Percentiles rank a stretch among this genome's conserved stretches.
phyloP scores from a whole-genome alignment of 2,888 invertebrate genomes.

The Lithophane semibrunnea region DNA sequence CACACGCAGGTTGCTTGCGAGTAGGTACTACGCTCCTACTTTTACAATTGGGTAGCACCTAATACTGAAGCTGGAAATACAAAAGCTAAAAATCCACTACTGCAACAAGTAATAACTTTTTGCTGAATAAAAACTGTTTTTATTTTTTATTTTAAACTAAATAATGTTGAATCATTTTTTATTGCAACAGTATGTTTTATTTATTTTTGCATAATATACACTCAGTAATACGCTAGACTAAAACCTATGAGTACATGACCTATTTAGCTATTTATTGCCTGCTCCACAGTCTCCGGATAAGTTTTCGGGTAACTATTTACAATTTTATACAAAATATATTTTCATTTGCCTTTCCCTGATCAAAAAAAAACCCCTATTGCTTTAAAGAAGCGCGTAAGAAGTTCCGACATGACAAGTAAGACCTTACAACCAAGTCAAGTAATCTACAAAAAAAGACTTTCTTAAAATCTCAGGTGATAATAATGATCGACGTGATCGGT shows the following conservation, averaged over 20 bases:
- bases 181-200: no score
- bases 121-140: background rate
- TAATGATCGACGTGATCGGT: slow-evolving; percentile 39
- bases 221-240: no score
- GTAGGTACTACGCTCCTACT: background rate
- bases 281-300: background rate
- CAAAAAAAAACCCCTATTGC: background rate
- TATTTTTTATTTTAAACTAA: background rate
- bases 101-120: background rate
- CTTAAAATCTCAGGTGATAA: slow-evolving; percentile 9
- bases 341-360: background rate
- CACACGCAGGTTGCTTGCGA: no score
- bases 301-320: background rate
- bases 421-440: background rate
- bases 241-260: no score
- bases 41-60: background rate
- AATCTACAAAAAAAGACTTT: background rate
- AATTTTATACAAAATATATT: no score
- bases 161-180: background rate
- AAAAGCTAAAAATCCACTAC: background rate
- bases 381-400: no score
- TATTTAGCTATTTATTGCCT: background rate
- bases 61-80: background rate
- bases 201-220: no score
- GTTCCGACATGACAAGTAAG: background rate